phyloP scores from a whole-genome alignment of 2,888 invertebrate species.

The Xylophagus ater region DNA sequence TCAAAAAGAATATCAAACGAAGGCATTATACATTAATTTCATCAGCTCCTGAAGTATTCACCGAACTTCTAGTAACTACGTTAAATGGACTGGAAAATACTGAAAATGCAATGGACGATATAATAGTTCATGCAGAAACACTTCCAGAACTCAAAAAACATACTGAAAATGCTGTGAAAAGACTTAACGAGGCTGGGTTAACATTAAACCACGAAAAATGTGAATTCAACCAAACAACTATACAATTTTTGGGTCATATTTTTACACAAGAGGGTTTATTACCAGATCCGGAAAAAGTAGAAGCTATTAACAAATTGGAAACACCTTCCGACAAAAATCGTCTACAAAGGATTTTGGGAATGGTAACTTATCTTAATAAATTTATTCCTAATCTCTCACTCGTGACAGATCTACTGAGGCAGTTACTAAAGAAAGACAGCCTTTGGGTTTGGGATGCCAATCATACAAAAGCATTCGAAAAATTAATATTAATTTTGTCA shows the following conservation, averaged over 20 bases:
- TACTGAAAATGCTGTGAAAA: no score
- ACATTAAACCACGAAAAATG: slow-evolving; percentile 15
- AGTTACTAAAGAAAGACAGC: slow-evolving; percentile 15
- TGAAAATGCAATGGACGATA: no score
- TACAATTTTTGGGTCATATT: slow-evolving; percentile 18
- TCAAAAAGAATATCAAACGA: slow-evolving; percentile 4
- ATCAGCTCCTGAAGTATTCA: slow-evolving; percentile 20
- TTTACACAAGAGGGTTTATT: slow-evolving; percentile 14
- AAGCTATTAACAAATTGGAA: slow-evolving; percentile 12
- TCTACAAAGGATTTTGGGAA: slow-evolving; percentile 14
- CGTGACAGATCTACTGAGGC: slow-evolving; percentile 13
- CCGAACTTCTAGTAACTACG: slow-evolving; percentile 18
- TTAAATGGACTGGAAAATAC: no score
- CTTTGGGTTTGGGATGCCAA: slow-evolving; percentile 16
- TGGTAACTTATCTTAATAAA: slow-evolving; percentile 13
- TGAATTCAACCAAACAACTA: slow-evolving; percentile 8
- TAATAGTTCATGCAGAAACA: no score
- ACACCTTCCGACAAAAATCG: slow-evolving; percentile 11
- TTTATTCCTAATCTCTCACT: slow-evolving; percentile 19
- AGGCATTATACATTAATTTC: slow-evolving; percentile 11
- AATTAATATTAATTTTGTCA: slow-evolving; percentile 16
- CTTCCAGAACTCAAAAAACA: no score
- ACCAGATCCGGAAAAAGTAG: slow-evolving; percentile 12
- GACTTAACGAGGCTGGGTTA: not conserved
- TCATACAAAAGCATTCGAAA: slow-evolving; percentile 16